Base-by-base conservation (phyloP, 2,888 invertebrate species). In the Escarpia spicata region DNA sequence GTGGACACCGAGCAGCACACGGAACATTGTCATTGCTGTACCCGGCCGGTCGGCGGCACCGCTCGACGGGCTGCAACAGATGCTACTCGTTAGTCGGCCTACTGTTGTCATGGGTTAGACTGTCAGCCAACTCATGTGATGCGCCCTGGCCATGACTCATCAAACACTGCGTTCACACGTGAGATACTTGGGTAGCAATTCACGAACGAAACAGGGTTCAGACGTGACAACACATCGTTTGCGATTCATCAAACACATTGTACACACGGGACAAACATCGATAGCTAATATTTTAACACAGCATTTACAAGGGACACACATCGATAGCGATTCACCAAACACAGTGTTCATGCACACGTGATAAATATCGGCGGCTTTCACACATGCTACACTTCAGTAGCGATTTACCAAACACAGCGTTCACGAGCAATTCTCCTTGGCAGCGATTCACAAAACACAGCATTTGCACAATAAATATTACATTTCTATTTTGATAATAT, bases 131-230 rank as follows among this genome's bases (percentile, higher is more conserved):
- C 75, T 75, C 75, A 75, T 75, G 15, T 60, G 60, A 60, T 60
- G 26, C 75, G 6, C 26, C n/a, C n/a, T n/a, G n/a, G 75, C 75
- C 19, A n/a, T n/a, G 75, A 75, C n/a, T 75, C 75, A 75, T 26
- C 75, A 75, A 75, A 75, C 75, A 75, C n/a, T 19, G n/a, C 75
- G 75, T 75, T 75, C 75, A 75, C 75, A 75, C 75, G 75, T 75
- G n/a, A 75, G 2, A 75, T 19, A 19, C 19, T 9, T 12, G 4
- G 15, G 15, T 15, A 19, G 26, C 19, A 19, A 60, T 19, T 19
- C 60, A 60, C 60, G 4, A 19, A 60, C 37, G 37, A 19, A 9
- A 52, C 12, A 52, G 52, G 3, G 52, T 52, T 52, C 37, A 37
- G 37, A 37, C 37, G 37, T 37, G 37, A 9, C 9, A 52, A 2